Base-by-base conservation (phyloP, 2,888 invertebrate genomes). In the Opisthograptis luteolata region DNA sequence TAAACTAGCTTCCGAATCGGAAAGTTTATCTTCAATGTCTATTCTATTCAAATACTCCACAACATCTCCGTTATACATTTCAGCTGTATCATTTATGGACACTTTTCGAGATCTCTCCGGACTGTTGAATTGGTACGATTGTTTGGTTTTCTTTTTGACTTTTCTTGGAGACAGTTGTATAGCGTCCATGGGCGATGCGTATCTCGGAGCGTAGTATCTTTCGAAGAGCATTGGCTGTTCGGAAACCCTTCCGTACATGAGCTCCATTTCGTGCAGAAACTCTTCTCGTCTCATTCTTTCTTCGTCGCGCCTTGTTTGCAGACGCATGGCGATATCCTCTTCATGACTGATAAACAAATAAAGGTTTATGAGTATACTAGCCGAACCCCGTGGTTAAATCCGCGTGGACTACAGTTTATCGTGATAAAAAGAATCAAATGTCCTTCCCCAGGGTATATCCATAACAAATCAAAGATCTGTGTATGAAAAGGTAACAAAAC, bases 141-240 rank as follows among this genome's bases (percentile, higher is more conserved):
- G 79, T 15, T 62, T 73, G 5, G 73, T 67, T 58, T 80, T 87
- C 55, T 83, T 87, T n/a, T 62, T 63, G 0, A 59, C 47, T 58
- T 87, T 90, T 50, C 88, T 81, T 0, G 89, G 87, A 1, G 87
- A 87, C 9, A 84, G 54, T 46, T 83, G 82, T 32, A 84, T 58
- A 30, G 73, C 76, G 39, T 87, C 85, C 1, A 77, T 55, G 0
- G 81, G 73, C 0, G 82, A 77, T 3, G 78, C 61, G 1, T 80
- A 73, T n/a, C 84, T 65, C 0, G 94, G 94, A 50, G 93, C 93
- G 31, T 94, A 93, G 68, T 93, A 93, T 56, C 94, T 84, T 75
- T 95, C 94, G 66, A 95, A 95, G 3, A 95, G 89, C 64, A 94
- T 92, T 0, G 95, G 95, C 62, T 94, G 94, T 60, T 92, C 92